Evolutionary conservation across 2,113 vertebrate genomes (phyloP).

Genomic region (Larimichthys polyactis): DNA sequence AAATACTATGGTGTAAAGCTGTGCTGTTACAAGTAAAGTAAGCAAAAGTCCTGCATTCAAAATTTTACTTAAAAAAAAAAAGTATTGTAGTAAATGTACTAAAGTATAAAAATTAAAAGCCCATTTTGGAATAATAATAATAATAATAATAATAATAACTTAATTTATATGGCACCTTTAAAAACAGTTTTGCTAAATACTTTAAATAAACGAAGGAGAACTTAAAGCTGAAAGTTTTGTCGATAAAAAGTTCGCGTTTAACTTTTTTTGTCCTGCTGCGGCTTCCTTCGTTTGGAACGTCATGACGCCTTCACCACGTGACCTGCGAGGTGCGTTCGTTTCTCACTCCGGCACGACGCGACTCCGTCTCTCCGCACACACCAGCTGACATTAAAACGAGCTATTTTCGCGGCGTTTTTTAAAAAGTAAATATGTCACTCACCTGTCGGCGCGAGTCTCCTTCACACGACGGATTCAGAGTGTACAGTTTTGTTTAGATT

Average conservation of each 20-base stretch:
- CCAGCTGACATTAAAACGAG: not conserved
- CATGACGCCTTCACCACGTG: constrained; percentile 6
- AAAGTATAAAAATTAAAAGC: not conserved
- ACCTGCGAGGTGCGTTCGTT: fast-evolving
- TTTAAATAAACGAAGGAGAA: no score
- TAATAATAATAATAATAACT: no score
- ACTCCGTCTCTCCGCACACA: not conserved
- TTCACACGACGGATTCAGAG: not conserved
- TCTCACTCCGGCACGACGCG: not conserved
- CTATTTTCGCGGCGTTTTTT: no score
- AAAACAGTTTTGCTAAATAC: no score
- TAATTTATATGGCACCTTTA: no score
- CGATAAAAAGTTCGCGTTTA: no score
- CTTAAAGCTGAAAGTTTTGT: no score
- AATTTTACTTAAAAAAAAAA: not conserved
- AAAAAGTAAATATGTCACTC: fast-evolving
- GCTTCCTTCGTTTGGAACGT: constrained; percentile 19
- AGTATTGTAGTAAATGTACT: no score
- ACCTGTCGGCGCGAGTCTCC: fast-evolving
- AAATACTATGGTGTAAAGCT: no score
- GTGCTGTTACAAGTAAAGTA: no score
- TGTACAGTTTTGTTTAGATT: not conserved
- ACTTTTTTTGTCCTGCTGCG: not conserved
- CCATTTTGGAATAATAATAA: not conserved
- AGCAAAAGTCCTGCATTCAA: not conserved